Evolutionary conservation across 2,113 vertebrate species (phyloP).

Genomic region (Rhinogobius similis): DNA sequence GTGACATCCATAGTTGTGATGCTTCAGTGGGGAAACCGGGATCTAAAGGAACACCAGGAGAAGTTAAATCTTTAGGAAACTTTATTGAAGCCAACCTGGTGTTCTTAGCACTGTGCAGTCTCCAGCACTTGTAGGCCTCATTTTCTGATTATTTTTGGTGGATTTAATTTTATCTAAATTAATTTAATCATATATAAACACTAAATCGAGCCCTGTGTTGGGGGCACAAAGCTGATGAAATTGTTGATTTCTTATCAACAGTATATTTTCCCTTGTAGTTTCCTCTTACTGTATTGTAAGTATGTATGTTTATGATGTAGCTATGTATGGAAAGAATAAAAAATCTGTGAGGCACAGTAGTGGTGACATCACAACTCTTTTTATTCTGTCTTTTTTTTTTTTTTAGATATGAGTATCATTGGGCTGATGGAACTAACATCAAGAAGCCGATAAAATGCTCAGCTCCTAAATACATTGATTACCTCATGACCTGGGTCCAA

Average conservation of each 20-base stretch:
- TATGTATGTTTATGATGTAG: too few species aligned
- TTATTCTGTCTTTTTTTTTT: neutral
- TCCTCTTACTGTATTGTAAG: too few species aligned
- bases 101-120: neutral
- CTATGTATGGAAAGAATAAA: too few species aligned
- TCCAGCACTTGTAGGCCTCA: neutral
- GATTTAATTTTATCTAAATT: neutral
- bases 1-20: too few species aligned
- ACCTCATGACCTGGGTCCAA: slow-evolving; percentile 98
- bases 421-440: slow-evolving; percentile 96
- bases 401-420: slow-evolving; percentile 92
- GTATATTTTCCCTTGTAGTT: too few species aligned
- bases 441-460: slow-evolving; percentile 98
- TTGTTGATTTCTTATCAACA: too few species aligned
- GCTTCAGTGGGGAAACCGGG: too few species aligned
- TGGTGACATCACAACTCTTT: neutral
- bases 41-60: too few species aligned
- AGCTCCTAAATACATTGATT: slow-evolving; percentile 94
- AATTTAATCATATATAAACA: neutral
- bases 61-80: too few species aligned
- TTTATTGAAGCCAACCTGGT: too few species aligned
- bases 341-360: neutral
- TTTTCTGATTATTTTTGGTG: neutral
- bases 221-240: neutral
- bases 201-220: neutral